Evolutionary conservation across 2,888 invertebrate species (phyloP).

Genomic region (Xanthostigma xanthostigma): DNA sequence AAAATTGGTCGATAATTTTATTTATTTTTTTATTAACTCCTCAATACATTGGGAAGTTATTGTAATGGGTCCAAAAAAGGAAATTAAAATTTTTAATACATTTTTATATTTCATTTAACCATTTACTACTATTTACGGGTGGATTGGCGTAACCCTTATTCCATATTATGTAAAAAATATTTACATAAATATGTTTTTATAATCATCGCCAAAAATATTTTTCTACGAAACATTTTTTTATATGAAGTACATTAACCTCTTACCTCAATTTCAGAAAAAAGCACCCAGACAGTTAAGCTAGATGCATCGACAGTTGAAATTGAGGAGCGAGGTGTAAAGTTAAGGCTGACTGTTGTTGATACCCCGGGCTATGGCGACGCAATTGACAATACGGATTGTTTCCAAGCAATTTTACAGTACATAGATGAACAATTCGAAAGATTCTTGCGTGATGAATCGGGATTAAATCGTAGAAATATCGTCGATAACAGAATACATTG

Average conservation of each 20-base stretch:
- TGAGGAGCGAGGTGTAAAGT: conserved; percentile 87
- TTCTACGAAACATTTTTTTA: neutral
- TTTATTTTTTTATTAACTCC: too few relatives aligned
- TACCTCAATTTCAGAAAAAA: conserved; percentile 49
- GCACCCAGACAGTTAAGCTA: conserved; percentile 81
- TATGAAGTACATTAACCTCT: conserved; percentile 1
- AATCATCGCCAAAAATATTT: neutral
- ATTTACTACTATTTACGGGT: too few relatives aligned
- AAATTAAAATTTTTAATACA: too few relatives aligned
- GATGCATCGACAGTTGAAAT: conserved; percentile 95
- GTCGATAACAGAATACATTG: conserved; percentile 96
- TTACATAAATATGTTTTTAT: too few relatives aligned
- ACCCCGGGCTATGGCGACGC: conserved; percentile 95
- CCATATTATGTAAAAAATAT: too few relatives aligned
- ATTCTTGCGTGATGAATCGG: conserved; percentile 83
- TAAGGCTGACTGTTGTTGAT: conserved; percentile 85
- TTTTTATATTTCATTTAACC: too few relatives aligned
- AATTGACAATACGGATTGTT: conserved; percentile 86
- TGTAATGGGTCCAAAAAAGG: too few relatives aligned
- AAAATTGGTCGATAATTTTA: too few relatives aligned
- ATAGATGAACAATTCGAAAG: conserved; percentile 95
- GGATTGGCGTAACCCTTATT: too few relatives aligned
- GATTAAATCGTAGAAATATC: conserved; percentile 88
- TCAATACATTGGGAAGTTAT: too few relatives aligned
- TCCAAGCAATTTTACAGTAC: conserved; percentile 87